A percentile compares a stretch with the other conserved stretches of the same genome.
These are phyloP conservation scores for Macroglossus sobrinus DNA, from an alignment of 2,113 vertebrate species.

Conservation along the genomic window DNA sequence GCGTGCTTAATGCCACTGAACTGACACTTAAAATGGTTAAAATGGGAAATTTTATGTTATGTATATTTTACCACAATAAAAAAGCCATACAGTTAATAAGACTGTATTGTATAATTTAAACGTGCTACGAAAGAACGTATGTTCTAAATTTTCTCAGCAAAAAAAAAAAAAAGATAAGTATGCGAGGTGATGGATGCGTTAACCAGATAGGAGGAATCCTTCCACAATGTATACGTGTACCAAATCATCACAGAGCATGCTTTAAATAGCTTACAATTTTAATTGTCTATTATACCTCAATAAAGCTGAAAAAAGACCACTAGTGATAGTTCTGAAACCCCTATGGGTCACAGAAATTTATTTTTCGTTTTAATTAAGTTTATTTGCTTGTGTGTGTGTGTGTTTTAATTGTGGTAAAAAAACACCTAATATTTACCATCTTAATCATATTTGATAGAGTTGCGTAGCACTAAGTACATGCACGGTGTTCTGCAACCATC, in stretches of 20 bases:
- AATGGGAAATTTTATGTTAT: not conserved
- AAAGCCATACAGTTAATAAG: not conserved
- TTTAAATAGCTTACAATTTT: not conserved
- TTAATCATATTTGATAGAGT: not conserved
- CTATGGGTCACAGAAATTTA: not conserved
- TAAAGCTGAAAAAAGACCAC: not conserved
- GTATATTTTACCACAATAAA: not conserved
- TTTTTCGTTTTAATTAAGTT: not conserved
- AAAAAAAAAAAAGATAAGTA: not conserved
- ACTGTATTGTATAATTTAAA: not conserved
- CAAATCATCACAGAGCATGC: not conserved
- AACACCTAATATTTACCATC: not conserved
- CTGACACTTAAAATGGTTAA: not conserved
- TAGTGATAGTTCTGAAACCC: not conserved
- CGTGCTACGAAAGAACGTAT: not conserved
- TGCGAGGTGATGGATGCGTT: not conserved
- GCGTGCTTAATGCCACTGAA: rapidly evolving
- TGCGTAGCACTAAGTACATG: rapidly evolving
- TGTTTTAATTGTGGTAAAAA: not conserved
- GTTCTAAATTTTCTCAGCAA: not conserved
- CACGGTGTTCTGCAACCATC: rapidly evolving
- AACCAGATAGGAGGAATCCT: not conserved
- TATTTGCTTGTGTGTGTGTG: not conserved
- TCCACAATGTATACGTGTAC: rapidly evolving
- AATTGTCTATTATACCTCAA: not conserved